Evolutionary conservation across 2,113 vertebrate species (phyloP).

Genomic region (Neotragus moschatus): DNA sequence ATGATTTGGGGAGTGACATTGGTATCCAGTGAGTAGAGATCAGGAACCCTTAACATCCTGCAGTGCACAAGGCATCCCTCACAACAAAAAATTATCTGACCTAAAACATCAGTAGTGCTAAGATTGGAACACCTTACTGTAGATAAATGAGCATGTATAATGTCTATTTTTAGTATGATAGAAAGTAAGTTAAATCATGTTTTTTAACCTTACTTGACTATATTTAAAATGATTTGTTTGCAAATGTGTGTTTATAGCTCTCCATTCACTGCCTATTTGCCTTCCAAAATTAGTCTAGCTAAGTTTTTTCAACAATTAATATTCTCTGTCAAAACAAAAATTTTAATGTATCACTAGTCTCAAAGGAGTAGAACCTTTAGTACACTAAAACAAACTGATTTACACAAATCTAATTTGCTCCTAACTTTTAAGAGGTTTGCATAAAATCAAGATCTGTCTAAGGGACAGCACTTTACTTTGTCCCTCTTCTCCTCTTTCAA

Average conservation of each 20-base stretch:
- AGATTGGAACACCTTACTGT: not conserved
- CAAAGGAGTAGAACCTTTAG: not conserved
- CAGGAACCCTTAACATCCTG: not conserved
- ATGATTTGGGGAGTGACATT: not conserved
- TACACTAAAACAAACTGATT: not conserved
- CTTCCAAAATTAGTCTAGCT: not conserved
- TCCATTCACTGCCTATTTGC: not conserved
- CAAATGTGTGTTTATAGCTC: not conserved
- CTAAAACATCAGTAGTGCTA: not conserved
- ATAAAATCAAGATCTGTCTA: not conserved
- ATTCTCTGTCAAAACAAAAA: not conserved
- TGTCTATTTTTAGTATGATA: not conserved
- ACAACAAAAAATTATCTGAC: not conserved
- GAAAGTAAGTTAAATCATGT: not conserved
- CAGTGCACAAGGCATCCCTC: not conserved
- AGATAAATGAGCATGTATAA: not conserved
- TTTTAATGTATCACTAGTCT: not conserved
- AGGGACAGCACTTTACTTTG: not conserved
- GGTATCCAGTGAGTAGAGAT: not conserved
- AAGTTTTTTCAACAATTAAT: not conserved
- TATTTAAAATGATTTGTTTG: conserved; percentile 4
- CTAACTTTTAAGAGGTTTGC: not conserved
- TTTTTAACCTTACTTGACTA: not conserved
- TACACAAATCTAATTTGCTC: not conserved
- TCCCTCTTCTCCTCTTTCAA: not conserved